A percentile compares a stretch with the other conserved stretches of the same genome.
Conservation (phyloP, 2,113 vertebrate genomes). For the Sturnus vulgaris region DNA sequence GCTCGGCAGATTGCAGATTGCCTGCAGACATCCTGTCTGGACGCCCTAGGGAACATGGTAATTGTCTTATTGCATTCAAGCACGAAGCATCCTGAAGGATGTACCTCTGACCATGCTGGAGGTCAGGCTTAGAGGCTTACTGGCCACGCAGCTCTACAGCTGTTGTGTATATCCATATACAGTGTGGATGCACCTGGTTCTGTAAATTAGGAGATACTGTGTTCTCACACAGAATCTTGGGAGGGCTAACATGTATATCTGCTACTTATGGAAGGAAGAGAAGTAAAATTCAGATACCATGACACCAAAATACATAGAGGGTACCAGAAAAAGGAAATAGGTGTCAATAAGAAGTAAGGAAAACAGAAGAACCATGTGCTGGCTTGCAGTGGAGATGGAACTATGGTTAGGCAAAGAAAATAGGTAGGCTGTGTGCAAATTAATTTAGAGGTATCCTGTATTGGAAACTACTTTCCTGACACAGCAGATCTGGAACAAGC, state of each 20-base stretch:
- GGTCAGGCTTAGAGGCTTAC: neutral
- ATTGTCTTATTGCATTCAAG: neutral
- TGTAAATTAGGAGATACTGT: neutral
- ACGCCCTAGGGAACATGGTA: neutral
- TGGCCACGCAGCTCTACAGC: neutral
- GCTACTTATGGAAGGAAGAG: neutral
- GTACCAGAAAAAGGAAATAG: neutral
- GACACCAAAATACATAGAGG: neutral
- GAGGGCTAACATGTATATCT: fast-evolving
- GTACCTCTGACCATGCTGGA: neutral
- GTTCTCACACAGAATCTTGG: neutral
- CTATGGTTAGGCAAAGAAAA: neutral
- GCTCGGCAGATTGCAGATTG: constrained; percentile 24
- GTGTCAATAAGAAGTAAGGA: neutral
- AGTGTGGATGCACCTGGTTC: neutral
- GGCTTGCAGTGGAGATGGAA: neutral
- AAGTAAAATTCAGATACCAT: neutral
- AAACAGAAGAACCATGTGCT: neutral
- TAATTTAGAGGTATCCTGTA: neutral
- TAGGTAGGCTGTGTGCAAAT: neutral
- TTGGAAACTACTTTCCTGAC: neutral
- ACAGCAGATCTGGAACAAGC: neutral
- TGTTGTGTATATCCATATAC: neutral
- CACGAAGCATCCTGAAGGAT: neutral
- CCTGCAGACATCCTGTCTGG: constrained; percentile 14